These are phyloP conservation scores for Spongilla lacustris DNA, from an alignment of 37 sponge, comb jelly and placozoan genomes.

Conservation along the genomic window DNA sequence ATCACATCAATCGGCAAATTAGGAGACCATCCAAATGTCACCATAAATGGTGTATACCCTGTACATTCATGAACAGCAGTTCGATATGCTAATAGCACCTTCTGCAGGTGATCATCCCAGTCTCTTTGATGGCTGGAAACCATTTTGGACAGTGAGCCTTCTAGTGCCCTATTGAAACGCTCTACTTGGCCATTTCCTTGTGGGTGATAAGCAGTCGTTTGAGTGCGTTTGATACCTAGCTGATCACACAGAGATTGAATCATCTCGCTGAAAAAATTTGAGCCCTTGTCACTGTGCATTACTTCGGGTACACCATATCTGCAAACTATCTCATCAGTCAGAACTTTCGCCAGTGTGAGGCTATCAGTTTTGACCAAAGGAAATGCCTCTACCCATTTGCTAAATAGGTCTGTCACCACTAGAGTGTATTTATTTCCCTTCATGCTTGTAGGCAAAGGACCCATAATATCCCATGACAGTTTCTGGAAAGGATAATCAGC, in stretches of 20 bases:
- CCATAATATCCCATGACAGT: conserved; percentile 44
- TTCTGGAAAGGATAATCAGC: conserved; percentile 19
- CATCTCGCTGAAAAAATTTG: conserved; percentile 17
- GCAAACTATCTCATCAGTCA: conserved; percentile 32
- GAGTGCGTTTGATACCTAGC: conserved; percentile 19
- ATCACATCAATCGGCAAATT: conserved; percentile 25
- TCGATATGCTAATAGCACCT: conserved; percentile 10
- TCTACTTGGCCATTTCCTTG: conserved; percentile 50
- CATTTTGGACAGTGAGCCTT: conserved; percentile 33
- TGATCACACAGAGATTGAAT: conserved; percentile 3
- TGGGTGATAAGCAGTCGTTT: conserved; percentile 46
- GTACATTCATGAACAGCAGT: conserved; percentile 37
- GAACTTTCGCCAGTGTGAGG: conserved; percentile 20
- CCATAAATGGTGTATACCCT: conserved; percentile 11
- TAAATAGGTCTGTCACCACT: conserved; percentile 14
- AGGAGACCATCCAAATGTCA: conserved; percentile 30
- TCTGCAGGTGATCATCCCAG: conserved; percentile 43
- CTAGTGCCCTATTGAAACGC: conserved; percentile 28
- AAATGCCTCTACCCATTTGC: conserved; percentile 21
- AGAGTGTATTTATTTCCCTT: background rate
- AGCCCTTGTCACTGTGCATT: conserved; percentile 48
- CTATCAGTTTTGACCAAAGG: conserved; percentile 17
- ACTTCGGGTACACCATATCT: conserved; percentile 24
- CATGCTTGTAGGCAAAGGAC: conserved; percentile 14
- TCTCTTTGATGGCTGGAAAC: conserved; percentile 30